phyloP scores from a whole-genome alignment of 2,888 invertebrate species.

The Thalpophila matura region DNA sequence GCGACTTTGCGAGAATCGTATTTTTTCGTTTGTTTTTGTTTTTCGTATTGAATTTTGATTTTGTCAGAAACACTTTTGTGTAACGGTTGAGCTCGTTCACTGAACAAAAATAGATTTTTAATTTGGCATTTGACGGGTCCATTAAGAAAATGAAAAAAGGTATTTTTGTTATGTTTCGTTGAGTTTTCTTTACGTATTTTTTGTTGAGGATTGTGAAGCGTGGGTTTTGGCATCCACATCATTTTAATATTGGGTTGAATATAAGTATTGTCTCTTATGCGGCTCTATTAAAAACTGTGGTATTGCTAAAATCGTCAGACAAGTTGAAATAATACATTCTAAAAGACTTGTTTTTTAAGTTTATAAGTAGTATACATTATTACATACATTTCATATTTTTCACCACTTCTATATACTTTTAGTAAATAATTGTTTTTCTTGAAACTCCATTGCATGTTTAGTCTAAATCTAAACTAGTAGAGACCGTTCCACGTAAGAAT shows the following conservation, averaged over 20 bases:
- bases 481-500: no score
- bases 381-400: no score
- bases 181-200: not conserved
- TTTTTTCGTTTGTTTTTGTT: slow-evolving; percentile 35
- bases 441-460: no score
- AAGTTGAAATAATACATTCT: no score
- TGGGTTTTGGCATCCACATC: slow-evolving; percentile 5
- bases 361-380: no score
- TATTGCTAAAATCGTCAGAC: no score
- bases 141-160: slow-evolving; percentile 42
- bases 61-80: slow-evolving; percentile 7
- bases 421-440: no score
- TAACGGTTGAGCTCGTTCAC: slow-evolving; percentile 5
- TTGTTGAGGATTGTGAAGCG: not conserved
- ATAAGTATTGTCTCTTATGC: no score
- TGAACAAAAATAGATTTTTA: slow-evolving; percentile 32
- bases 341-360: no score
- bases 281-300: no score
- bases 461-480: no score
- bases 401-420: no score
- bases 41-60: slow-evolving; percentile 27
- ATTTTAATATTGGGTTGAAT: slow-evolving; percentile 7
- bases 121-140: slow-evolving; percentile 36
- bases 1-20: slow-evolving; percentile 35
- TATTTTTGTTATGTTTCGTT: slow-evolving; percentile 6